These are phyloP conservation scores for Heliconius himera DNA, from an alignment of 1,140 invertebrate genomes.

Conservation along the genomic window DNA sequence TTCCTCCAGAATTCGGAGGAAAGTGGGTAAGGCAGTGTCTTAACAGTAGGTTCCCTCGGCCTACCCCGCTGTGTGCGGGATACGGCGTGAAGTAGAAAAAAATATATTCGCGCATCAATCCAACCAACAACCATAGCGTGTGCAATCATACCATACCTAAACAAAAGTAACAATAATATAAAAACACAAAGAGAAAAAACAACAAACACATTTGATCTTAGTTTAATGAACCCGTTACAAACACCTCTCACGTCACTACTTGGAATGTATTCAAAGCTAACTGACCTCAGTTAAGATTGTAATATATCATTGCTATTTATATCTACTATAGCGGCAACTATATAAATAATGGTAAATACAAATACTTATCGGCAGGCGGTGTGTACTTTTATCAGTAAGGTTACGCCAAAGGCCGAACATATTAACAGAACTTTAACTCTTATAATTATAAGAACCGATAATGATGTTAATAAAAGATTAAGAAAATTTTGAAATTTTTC, in stretches of 20 bases:
- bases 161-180: not conserved
- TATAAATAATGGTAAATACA: constrained; percentile 31
- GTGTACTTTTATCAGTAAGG: constrained; percentile 38
- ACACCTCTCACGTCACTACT: constrained; percentile 16
- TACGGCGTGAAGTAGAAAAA: too few species aligned
- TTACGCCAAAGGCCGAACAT: constrained; percentile 39
- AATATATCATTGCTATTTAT: constrained; percentile 35
- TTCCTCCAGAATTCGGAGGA: too few species aligned
- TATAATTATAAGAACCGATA: constrained; percentile 30
- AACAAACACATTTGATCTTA: not conserved
- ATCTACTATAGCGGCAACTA: not conserved
- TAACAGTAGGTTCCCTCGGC: too few species aligned
- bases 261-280: constrained; percentile 16
- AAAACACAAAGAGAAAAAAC: not conserved
- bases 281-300: constrained; percentile 24
- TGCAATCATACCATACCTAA: too few species aligned
- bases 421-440: constrained; percentile 25
- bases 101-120: too few species aligned
- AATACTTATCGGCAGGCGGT: constrained; percentile 41
- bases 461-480: not conserved
- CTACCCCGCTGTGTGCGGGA: too few species aligned
- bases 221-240: constrained; percentile 6
- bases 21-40: too few species aligned
- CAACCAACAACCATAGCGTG: too few species aligned
- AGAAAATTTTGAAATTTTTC: not conserved